Evolutionary conservation across 2,797 vertebrate species (phyloP).

Genomic region (Argya squamiceps): DNA sequence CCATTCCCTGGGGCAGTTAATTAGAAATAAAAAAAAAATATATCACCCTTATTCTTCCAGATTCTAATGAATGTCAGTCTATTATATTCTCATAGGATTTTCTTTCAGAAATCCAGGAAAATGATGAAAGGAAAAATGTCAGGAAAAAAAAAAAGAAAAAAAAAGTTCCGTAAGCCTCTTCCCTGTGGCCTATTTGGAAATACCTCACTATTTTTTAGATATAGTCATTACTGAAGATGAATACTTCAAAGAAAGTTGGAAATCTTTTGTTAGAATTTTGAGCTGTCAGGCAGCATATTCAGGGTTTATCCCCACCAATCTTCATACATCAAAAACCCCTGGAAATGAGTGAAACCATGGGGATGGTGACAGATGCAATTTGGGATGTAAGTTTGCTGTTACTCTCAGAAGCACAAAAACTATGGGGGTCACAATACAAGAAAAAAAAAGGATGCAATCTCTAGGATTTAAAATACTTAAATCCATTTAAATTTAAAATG

Average conservation of each 20-base stretch:
- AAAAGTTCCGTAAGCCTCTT: background rate
- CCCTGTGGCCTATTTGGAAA: constrained; percentile 23
- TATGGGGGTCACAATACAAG: background rate
- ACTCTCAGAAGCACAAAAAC: background rate
- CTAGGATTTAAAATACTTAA: background rate
- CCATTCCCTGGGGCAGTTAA: constrained; percentile 11
- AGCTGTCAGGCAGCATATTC: background rate
- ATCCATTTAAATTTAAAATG: background rate
- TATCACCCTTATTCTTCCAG: background rate
- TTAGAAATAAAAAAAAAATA: background rate
- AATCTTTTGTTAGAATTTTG: background rate
- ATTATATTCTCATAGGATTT: constrained; percentile 19
- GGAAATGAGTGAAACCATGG: background rate
- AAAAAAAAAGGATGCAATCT: background rate
- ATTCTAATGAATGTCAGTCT: constrained; percentile 28
- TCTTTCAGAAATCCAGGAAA: constrained; percentile 29
- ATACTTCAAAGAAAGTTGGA: background rate
- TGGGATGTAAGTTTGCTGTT: background rate
- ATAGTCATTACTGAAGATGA: background rate
- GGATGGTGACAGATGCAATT: background rate
- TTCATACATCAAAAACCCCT: background rate
- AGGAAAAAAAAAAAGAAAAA: background rate
- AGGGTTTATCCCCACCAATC: background rate
- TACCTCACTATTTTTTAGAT: background rate
- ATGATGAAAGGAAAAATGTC: constrained; percentile 25